Conservation (phyloP, 1,140 invertebrate species). For the Pogonognathellus flavescens region DNA sequence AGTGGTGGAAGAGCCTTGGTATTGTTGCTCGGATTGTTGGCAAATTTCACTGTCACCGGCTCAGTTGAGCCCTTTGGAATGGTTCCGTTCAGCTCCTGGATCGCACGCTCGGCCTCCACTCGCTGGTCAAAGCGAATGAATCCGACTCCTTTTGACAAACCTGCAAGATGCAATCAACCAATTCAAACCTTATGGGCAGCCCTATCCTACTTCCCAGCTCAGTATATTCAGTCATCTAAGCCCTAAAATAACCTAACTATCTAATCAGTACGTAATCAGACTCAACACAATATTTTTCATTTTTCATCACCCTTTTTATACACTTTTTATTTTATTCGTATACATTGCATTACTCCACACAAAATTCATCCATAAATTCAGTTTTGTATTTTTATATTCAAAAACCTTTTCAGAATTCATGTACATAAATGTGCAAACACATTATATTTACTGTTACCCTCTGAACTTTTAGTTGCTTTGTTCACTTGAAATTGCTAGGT, state of each 20-base stretch:
- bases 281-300: background rate
- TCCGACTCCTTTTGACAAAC: constrained; percentile 98
- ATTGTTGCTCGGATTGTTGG: constrained; percentile 95
- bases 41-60: constrained; percentile 99
- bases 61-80: constrained; percentile 96
- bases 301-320: background rate
- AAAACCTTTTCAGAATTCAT: background rate
- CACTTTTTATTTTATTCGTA: background rate
- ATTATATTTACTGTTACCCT: background rate
- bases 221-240: constrained; percentile 30
- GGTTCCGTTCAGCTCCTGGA: constrained; percentile 97
- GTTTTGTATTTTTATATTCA: background rate
- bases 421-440: no score
- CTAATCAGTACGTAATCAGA: background rate
- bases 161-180: constrained; percentile 71
- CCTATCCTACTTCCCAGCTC: constrained; percentile 36
- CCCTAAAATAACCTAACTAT: constrained; percentile 27
- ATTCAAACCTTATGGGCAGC: constrained; percentile 52
- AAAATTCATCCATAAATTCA: no score
- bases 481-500: background rate
- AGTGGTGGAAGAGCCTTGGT: constrained; percentile 90
- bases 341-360: no score
- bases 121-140: constrained; percentile 99
- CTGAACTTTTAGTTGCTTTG: background rate
- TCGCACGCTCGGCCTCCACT: constrained; percentile 96